Conservation (phyloP, 2,888 invertebrate species). For the Leptopilina myrica region DNA sequence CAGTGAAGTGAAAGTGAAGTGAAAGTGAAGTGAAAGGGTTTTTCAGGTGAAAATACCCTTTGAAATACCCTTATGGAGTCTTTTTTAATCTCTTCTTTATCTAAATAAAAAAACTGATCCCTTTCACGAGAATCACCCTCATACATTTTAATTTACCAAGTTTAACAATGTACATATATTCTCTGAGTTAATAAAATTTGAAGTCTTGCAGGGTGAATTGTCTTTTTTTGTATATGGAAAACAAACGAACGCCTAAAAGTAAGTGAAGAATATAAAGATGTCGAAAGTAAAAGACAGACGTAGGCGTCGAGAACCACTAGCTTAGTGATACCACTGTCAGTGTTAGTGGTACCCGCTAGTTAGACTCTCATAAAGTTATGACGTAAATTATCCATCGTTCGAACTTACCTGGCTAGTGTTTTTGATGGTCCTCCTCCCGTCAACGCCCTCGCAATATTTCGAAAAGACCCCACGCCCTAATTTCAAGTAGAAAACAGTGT, state of each 20-base stretch:
- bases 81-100: too few relatives aligned
- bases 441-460: constrained; percentile 74
- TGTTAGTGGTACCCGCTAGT: constrained; percentile 71
- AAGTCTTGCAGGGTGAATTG: too few relatives aligned
- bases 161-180: too few relatives aligned
- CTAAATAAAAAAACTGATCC: too few relatives aligned
- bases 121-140: too few relatives aligned
- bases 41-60: too few relatives aligned
- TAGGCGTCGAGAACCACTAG: constrained; percentile 65
- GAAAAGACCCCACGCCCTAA: constrained; percentile 24
- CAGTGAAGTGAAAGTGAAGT: too few relatives aligned
- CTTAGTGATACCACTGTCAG: constrained; percentile 58
- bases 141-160: too few relatives aligned
- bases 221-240: background rate
- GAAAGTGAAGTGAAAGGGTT: too few relatives aligned
- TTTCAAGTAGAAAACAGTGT: background rate
- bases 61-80: too few relatives aligned
- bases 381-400: constrained; percentile 72
- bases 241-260: background rate
- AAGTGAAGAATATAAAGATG: constrained; percentile 52
- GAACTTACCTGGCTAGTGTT: constrained; percentile 70
- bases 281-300: constrained; percentile 52
- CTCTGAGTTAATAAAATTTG: too few relatives aligned
- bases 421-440: constrained; percentile 77
- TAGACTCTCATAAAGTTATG: constrained; percentile 74